phyloP scores from a whole-genome alignment of 1,140 invertebrate species.

The Neoseiulus cucumeris region DNA sequence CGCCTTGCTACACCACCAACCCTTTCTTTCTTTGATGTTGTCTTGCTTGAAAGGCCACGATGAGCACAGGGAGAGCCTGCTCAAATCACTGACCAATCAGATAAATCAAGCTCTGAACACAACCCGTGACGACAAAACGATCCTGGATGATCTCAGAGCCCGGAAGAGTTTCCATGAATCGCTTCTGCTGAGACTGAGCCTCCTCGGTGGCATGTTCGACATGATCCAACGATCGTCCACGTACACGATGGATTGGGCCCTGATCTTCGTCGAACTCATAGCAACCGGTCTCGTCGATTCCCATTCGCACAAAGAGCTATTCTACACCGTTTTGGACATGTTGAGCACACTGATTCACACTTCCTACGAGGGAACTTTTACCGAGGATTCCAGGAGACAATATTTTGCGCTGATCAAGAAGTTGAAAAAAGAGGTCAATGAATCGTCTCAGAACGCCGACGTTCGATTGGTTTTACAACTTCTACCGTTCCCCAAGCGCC shows the following conservation, averaged over 20 bases:
- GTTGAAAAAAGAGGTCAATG: constrained; percentile 64
- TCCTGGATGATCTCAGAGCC: constrained; percentile 30
- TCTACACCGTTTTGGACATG: constrained; percentile 89
- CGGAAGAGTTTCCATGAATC: constrained; percentile 35
- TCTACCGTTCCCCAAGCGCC: constrained; percentile 63
- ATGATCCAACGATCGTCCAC: constrained; percentile 71
- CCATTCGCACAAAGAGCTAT: constrained; percentile 73
- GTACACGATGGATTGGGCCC: constrained; percentile 73
- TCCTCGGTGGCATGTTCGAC: constrained; percentile 89
- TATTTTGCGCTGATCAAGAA: constrained; percentile 91
- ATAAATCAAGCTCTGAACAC: constrained; percentile 58
- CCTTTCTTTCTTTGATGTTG: constrained; percentile 72
- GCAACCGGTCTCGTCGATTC: constrained; percentile 74
- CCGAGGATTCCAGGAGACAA: constrained; percentile 44
- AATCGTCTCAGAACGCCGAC: constrained; percentile 52
- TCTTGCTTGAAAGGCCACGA: constrained; percentile 87
- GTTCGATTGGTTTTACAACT: constrained; percentile 66
- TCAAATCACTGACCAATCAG: constrained; percentile 74
- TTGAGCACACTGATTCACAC: constrained; percentile 80
- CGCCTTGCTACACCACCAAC: constrained; percentile 48
- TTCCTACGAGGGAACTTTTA: constrained; percentile 23
- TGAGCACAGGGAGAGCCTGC: constrained; percentile 69
- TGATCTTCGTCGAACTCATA: constrained; percentile 68
- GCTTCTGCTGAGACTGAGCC: constrained; percentile 62
- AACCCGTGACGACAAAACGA: constrained; percentile 23